Percentiles rank a stretch among this genome's conserved stretches.
phyloP scores from a whole-genome alignment of 2,888 invertebrate species.

The Monopis laevigella region DNA sequence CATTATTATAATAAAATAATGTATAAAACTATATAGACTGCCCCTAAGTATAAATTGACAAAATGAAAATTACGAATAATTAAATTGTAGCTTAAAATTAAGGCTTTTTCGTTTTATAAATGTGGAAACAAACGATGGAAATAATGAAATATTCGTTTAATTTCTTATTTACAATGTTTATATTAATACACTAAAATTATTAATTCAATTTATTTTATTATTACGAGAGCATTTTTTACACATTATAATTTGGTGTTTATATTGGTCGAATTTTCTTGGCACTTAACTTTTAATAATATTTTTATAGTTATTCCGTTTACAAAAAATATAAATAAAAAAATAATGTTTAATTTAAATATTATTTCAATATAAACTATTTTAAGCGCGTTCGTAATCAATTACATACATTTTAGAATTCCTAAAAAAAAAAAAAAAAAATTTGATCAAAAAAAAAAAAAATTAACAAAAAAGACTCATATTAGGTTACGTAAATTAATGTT shows the following conservation, averaged over 20 bases:
- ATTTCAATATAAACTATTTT: not conserved
- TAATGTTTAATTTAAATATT: not conserved
- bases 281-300: not conserved
- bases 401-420: not conserved
- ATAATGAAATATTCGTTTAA: conserved; percentile 39
- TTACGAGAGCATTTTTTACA: conserved; percentile 36
- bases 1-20: conserved; percentile 32
- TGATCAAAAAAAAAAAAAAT: too few relatives aligned
- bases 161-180: conserved; percentile 56
- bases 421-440: not conserved
- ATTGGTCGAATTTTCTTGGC: not conserved
- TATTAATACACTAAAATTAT: conserved; percentile 63
- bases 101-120: conserved; percentile 39
- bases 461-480: not conserved
- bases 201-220: conserved; percentile 40
- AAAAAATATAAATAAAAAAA: not conserved
- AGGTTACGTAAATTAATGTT: not conserved
- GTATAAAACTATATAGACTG: conserved; percentile 45
- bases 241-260: conserved; percentile 17
- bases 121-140: conserved; percentile 42
- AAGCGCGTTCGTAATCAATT: not conserved
- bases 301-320: not conserved
- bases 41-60: conserved; percentile 41
- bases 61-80: conserved; percentile 39
- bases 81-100: conserved; percentile 31